Percentiles rank a stretch among this genome's conserved stretches.
Conservation (phyloP, 2,888 invertebrate species). For the Petrolisthes cinctipes region DNA sequence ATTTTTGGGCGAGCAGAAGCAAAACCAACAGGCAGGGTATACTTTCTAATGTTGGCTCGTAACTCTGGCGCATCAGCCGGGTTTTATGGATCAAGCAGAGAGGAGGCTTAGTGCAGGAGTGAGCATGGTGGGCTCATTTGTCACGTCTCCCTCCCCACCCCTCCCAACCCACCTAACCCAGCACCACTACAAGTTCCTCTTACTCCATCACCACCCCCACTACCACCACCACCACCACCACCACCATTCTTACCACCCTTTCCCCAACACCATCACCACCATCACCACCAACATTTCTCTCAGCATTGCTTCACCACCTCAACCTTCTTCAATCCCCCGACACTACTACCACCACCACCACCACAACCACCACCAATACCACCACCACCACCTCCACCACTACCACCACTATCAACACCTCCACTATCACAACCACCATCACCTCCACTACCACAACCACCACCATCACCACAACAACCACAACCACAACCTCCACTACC, state of each 20-base stretch:
- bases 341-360: neutral
- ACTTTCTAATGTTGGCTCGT: constrained; percentile 12
- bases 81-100: neutral
- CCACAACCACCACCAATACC: neutral
- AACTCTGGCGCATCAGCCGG: neutral
- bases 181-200: neutral
- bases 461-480: too few species aligned
- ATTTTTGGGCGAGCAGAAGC: constrained; percentile 9
- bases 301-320: constrained; percentile 12
- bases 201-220: neutral
- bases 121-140: neutral
- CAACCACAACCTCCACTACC: too few species aligned
- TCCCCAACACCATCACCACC: neutral
- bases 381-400: neutral
- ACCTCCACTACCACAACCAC: too few species aligned
- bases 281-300: neutral
- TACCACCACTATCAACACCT: neutral
- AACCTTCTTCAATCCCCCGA: neutral
- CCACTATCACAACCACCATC: too few species aligned
- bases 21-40: constrained; percentile 1
- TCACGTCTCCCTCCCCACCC: neutral
- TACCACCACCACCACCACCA: neutral
- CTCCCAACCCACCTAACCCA: neutral
- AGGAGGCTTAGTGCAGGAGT: neutral
- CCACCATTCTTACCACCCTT: neutral